Evolutionary conservation across 1,140 invertebrate species (phyloP), one percentile per base, ranked within the genome.

Genomic region (Thalassaphorura encarpata): DNA sequence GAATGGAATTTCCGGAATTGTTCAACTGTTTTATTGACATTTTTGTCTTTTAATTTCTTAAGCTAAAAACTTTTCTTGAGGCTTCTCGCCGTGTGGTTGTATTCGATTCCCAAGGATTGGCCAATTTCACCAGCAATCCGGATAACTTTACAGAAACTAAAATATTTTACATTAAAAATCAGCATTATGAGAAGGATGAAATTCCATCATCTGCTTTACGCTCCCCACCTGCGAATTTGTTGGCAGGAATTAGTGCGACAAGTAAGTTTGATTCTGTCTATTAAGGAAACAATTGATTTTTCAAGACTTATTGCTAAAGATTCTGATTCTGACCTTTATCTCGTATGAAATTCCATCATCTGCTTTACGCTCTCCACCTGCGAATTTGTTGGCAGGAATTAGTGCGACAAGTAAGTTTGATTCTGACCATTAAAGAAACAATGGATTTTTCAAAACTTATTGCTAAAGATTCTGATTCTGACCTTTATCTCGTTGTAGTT

Each of bases 351-450:
- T 33, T n/a, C 5, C 6, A 15, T n/a, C 26, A 18, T 21, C 40
- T 18, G 52, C 41, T 5, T 8, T 45, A 24, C 13, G 3, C 15
- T 36, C 56, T 6, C 43, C 53, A 0, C 53, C 36, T 40, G 52
- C 58, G 3, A 55, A 60, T 55, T 31, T 60, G 13, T 29, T 60
- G 39, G 18, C 45, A 21, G 58, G 58, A n/a, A 28, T 56, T 18
- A 31, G 47, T 28, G 58, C 58, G 18, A 48, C 47, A 16, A 31
- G 55, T 51, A 56, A 49, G 23, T 43, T 0, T 23, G 27, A 28
- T 48, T 18, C 15, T 56, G 18, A 11, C 3, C 6, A 23, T 40
- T 21, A 27, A 8, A 39, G 3, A 46, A 31, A n/a, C 13, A 29
- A 15, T 13, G 3, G 15, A 19, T 48, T n/a, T 8, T 4, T 47